These are phyloP conservation scores for Ambastaia sidthimunki DNA, from an alignment of 2,797 vertebrate species.

Conservation along the genomic window DNA sequence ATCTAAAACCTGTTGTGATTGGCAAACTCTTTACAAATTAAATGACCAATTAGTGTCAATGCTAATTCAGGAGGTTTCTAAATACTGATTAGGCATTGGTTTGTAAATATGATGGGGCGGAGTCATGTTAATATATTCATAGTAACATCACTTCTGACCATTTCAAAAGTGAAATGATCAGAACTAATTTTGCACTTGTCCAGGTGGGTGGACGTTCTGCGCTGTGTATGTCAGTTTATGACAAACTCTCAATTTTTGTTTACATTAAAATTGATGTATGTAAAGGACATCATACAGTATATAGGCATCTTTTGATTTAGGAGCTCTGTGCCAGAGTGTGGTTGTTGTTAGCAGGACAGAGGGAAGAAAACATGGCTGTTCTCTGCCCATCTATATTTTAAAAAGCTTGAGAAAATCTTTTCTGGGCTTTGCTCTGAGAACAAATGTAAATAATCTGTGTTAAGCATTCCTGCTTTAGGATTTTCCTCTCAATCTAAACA, in stretches of 20 bases:
- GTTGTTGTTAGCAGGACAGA: slow-evolving; percentile 28
- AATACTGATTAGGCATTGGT: no score
- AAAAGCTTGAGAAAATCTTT: slow-evolving; percentile 22
- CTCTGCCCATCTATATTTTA: slow-evolving; percentile 25
- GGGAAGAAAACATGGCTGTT: slow-evolving; percentile 20
- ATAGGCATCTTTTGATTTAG: neutral
- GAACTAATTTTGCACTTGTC: no score
- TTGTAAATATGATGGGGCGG: no score
- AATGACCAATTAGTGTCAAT: no score
- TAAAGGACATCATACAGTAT: neutral
- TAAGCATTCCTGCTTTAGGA: slow-evolving; percentile 19
- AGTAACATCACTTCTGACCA: no score
- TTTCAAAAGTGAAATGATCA: no score
- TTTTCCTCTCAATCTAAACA: slow-evolving; percentile 17
- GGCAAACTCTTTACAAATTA: neutral
- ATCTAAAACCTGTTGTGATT: neutral
- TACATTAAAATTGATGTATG: neutral
- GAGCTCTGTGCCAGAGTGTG: neutral
- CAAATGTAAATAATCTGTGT: slow-evolving; percentile 34
- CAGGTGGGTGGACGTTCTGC: no score
- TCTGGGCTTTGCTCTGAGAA: slow-evolving; percentile 17
- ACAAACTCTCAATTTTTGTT: no score
- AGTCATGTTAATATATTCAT: no score
- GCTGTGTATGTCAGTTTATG: no score
- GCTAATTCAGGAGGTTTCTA: no score